Evolutionary conservation across 1,140 invertebrate species (phyloP).

Genomic region (Heliconius melpomene): DNA sequence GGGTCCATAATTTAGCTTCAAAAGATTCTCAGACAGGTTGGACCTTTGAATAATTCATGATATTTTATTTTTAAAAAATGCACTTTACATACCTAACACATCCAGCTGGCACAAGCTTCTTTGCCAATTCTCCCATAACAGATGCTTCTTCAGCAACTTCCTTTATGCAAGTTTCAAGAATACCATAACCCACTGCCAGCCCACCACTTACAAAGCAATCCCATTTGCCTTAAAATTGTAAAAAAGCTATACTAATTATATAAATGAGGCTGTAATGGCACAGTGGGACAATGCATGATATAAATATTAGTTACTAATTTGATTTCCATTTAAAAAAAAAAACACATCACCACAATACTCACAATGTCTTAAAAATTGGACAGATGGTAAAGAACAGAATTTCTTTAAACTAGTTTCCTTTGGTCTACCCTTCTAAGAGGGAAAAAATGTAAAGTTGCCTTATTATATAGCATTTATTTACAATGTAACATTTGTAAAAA

Average conservation of each 20-base stretch:
- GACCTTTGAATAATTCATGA: no score
- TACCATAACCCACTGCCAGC: conserved; percentile 91
- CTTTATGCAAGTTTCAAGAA: conserved; percentile 94
- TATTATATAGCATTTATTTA: neutral
- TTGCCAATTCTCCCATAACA: conserved; percentile 87
- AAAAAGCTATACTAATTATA: conserved; percentile 10
- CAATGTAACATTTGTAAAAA: neutral
- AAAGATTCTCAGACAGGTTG: no score
- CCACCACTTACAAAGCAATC: conserved; percentile 98
- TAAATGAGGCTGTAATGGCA: neutral
- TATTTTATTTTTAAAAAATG: neutral
- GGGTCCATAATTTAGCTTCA: no score
- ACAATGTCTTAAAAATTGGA: no score
- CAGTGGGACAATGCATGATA: no score
- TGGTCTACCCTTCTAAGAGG: no score
- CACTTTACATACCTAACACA: conserved; percentile 86
- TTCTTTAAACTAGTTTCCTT: no score
- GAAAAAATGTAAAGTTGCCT: no score
- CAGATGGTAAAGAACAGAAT: no score
- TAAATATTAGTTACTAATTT: no score
- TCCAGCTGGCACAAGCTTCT: conserved; percentile 89
- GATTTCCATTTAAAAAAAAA: no score
- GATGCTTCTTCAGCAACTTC: conserved; percentile 97
- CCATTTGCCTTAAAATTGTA: conserved; percentile 84
- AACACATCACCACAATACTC: no score